A percentile compares a stretch with the other conserved stretches of the same genome.
phyloP scores from a whole-genome alignment of 2,113 vertebrate species.

The Psittacula cyanocephala region DNA sequence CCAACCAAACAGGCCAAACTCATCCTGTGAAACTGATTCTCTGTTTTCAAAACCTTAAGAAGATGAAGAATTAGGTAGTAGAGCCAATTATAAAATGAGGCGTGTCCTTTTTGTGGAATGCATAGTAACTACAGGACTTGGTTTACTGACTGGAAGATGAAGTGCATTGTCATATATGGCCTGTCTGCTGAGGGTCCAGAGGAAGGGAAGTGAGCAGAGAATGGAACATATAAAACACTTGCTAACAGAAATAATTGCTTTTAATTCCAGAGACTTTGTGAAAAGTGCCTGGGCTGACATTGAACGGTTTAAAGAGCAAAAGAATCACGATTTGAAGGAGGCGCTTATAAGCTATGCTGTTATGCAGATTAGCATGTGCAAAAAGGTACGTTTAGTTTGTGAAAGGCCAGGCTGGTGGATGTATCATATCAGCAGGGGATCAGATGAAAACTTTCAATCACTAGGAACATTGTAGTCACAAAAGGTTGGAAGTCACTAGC shows the following conservation, averaged over 20 bases:
- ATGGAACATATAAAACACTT: background rate
- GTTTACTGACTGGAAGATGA: background rate
- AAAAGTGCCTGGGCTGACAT: constrained; percentile 92
- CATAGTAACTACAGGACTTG: background rate
- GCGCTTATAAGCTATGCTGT: constrained; percentile 95
- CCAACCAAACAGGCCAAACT: background rate
- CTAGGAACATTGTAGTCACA: background rate
- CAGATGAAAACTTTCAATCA: background rate
- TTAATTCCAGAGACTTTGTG: constrained; percentile 88
- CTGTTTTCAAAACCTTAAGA: background rate
- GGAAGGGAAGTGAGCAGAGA: background rate
- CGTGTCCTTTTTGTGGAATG: background rate
- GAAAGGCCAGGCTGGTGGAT: background rate
- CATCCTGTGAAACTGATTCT: background rate
- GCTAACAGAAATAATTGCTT: background rate
- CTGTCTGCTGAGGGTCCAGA: background rate
- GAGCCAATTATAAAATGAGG: background rate
- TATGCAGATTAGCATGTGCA: constrained; percentile 99
- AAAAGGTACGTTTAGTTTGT: constrained; percentile 82
- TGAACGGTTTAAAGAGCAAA: constrained; percentile 93
- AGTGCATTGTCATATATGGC: background rate
- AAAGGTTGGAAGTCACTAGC: background rate
- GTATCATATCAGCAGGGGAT: background rate
- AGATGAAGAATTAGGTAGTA: background rate
- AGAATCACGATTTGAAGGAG: constrained; percentile 91